These are phyloP conservation scores for Microctonus hyperodae DNA, from an alignment of 2,888 invertebrate genomes.

Conservation along the genomic window DNA sequence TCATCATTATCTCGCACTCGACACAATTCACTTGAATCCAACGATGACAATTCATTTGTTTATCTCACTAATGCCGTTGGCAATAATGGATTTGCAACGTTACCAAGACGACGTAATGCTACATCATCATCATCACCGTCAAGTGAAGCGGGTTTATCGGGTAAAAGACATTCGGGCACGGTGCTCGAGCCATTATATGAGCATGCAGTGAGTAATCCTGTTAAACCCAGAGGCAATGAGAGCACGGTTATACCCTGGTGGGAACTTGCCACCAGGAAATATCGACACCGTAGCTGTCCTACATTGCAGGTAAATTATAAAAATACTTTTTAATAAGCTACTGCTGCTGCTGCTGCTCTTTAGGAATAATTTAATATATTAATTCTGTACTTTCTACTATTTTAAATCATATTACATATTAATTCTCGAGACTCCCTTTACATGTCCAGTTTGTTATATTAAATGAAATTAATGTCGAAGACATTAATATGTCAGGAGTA, in stretches of 20 bases:
- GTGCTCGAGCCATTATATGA: constrained; percentile 63
- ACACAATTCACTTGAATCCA: constrained; percentile 50
- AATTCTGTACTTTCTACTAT: neutral
- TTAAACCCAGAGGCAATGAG: constrained; percentile 49
- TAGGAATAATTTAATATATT: constrained; percentile 2
- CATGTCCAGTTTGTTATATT: constrained; percentile 30
- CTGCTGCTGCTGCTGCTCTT: neutral
- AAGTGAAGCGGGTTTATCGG: constrained; percentile 39
- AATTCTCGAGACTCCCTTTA: neutral
- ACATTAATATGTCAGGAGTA: constrained; percentile 39
- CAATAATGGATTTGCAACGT: constrained; percentile 47
- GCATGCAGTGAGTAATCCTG: constrained; percentile 62
- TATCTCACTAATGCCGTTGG: constrained; percentile 17
- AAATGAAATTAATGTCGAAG: constrained; percentile 45
- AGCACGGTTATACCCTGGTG: constrained; percentile 76
- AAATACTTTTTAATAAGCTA: neutral
- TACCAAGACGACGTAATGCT: constrained; percentile 51
- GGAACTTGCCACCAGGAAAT: constrained; percentile 83
- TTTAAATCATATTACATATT: neutral
- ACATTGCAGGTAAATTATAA: constrained; percentile 70
- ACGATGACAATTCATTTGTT: constrained; percentile 37
- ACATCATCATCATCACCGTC: constrained; percentile 9
- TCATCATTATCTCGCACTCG: constrained; percentile 41
- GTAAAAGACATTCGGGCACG: constrained; percentile 54
- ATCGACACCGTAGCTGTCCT: constrained; percentile 83